A percentile compares a stretch with the other conserved stretches of the same genome.
Conservation (phyloP, 2,888 invertebrate genomes). For the Zaprionus lineosus region DNA sequence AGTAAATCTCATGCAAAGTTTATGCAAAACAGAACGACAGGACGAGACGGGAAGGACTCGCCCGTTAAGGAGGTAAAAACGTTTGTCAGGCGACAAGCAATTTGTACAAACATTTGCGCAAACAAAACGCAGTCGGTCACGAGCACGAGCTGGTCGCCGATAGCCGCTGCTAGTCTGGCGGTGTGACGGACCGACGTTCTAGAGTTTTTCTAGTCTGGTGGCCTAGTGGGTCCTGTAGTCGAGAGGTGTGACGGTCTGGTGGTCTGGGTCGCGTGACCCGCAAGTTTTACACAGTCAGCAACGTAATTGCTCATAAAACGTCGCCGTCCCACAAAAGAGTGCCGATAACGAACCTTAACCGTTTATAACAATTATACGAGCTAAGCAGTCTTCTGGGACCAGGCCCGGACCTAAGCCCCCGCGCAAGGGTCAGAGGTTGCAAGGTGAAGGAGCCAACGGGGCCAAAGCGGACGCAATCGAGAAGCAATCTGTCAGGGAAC, state of each 20-base stretch:
- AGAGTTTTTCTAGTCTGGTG: neutral
- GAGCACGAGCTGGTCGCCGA: conserved; percentile 12
- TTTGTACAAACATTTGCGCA: conserved; percentile 68
- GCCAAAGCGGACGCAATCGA: neutral
- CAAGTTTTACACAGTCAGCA: conserved; percentile 71
- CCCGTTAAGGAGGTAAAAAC: neutral
- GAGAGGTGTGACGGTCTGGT: neutral
- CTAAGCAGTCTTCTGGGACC: conserved; percentile 29
- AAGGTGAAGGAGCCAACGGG: neutral
- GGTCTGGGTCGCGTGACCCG: conserved; percentile 52
- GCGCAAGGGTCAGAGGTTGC: no score
- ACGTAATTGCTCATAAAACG: conserved; percentile 76
- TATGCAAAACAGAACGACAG: conserved; percentile 40
- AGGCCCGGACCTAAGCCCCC: no score
- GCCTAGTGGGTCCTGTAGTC: no score
- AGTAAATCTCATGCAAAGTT: conserved; percentile 54
- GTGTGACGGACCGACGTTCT: no score
- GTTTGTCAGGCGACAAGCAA: conserved; percentile 64
- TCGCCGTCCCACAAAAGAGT: conserved; percentile 28
- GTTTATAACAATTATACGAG: conserved; percentile 67
- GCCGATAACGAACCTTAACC: conserved; percentile 46
- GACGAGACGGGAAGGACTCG: conserved; percentile 7
- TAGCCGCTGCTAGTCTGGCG: no score
- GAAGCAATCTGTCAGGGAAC: neutral
- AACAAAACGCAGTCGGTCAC: conserved; percentile 67